phyloP scores from a whole-genome alignment of 1,140 invertebrate species.

The Drosophila novamexicana region DNA sequence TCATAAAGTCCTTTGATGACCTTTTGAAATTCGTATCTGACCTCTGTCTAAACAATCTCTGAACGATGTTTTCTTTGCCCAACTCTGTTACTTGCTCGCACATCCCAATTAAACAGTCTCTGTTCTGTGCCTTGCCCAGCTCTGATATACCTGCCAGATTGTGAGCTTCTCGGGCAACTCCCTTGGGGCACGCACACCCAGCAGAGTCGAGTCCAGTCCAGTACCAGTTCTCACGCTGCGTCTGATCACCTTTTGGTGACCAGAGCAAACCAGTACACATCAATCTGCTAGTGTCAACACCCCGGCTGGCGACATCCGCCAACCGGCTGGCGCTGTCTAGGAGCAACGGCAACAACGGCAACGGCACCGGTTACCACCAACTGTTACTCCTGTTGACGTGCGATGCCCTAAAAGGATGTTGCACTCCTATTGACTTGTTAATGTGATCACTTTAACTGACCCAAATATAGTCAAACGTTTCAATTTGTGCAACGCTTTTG shows the following conservation, averaged over 20 bases:
- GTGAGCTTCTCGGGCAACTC: slow-evolving; percentile 31
- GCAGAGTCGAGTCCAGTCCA: slow-evolving; percentile 15
- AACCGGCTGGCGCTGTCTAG: slow-evolving; percentile 21
- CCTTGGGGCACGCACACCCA: slow-evolving; percentile 64
- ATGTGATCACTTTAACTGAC: slow-evolving; percentile 83
- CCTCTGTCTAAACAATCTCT: slow-evolving; percentile 7
- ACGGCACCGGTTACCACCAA: slow-evolving; percentile 49
- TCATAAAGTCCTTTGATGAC: not conserved
- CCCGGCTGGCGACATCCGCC: slow-evolving; percentile 43
- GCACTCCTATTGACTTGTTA: slow-evolving; percentile 83
- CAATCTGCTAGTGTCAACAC: slow-evolving; percentile 76
- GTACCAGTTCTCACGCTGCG: slow-evolving; percentile 74
- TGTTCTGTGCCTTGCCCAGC: not conserved
- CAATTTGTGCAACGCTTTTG: slow-evolving; percentile 82
- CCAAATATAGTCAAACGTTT: slow-evolving; percentile 83
- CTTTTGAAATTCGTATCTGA: slow-evolving; percentile 1
- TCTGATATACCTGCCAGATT: slow-evolving; percentile 39
- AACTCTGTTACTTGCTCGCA: slow-evolving; percentile 3
- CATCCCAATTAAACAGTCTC: slow-evolving; percentile 25
- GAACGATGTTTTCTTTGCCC: not conserved
- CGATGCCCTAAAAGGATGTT: slow-evolving; percentile 80
- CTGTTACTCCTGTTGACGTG: slow-evolving; percentile 67
- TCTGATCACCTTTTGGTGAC: slow-evolving; percentile 59
- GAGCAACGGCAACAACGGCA: slow-evolving; percentile 30
- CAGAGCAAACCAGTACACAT: slow-evolving; percentile 69